Base-by-base conservation (phyloP, 2,888 invertebrate species). In the Orthonychiurus folsomi region DNA sequence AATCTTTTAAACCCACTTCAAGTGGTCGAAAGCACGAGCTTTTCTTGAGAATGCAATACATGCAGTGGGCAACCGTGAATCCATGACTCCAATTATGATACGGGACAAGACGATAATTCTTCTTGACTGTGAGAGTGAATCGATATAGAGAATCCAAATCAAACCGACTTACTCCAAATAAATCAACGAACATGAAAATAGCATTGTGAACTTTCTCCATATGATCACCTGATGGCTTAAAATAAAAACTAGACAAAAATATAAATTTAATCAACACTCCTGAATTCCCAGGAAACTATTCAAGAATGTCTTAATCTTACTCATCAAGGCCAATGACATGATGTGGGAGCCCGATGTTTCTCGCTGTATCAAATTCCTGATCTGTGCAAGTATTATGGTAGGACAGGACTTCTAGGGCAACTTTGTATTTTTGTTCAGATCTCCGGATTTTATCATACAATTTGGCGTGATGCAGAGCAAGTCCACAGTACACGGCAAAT, bases 61-160 rank as follows among this genome's bases (percentile, higher is more conserved):
- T 88, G 21, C 87, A 84, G 73, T 91, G 88, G 1, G 90, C 89
- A 0, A 91, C 91, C 0, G 89, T 85, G 81, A 90, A 91, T 0
- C 88, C 91, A 74, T 92, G 91, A 25, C 86, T 21, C 52, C 52
- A 52, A 23, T 52, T 52, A 52, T 52, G 52, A 52, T 52, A 52
- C 5, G 52, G 20, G 27, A 50, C 20, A 18, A 55, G 28, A 55
- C 91, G 80, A 75, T 92, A 91, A 78, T 91, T 91, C 76, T 89
- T 91, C 74, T 85, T 83, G 2, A 91, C 89, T 0, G 90, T 91
- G 70, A 91, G 75, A 1, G 86, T 84, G 74, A 91, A 92, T 61
- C 85, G 80, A 27, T 85, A 81, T 60, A 90, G 76, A 57, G 84
- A 84, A 68, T 82, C 83, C 25, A 81, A 76, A 72, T 90, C 88